phyloP scores from a whole-genome alignment of 30 jellyfish, hydroid and myxozoan species.

The Clytia hemisphaerica region DNA sequence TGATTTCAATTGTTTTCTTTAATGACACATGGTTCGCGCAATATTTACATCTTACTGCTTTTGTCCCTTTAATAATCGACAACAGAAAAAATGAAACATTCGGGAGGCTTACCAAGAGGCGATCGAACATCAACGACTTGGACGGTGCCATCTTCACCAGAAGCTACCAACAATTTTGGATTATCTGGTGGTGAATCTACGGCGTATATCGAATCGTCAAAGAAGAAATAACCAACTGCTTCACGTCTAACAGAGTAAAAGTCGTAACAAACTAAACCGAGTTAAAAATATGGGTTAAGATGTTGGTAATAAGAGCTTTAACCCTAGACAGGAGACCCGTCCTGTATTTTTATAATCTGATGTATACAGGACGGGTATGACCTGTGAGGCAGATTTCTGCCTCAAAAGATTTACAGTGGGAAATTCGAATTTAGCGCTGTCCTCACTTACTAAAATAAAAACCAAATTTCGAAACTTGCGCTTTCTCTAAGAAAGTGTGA shows the following conservation, averaged over 20 bases:
- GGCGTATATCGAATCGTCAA: constrained; percentile 86
- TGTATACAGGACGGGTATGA: neutral
- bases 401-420: too few relatives aligned
- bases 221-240: constrained; percentile 53
- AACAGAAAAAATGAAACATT: neutral
- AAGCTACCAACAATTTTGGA: constrained; percentile 51
- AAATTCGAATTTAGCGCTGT: too few relatives aligned
- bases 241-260: constrained; percentile 19
- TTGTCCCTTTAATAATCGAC: neutral
- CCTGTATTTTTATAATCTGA: neutral
- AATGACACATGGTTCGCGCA: too few relatives aligned
- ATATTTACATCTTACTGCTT: too few relatives aligned
- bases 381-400: neutral
- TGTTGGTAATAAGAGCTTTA: too few relatives aligned
- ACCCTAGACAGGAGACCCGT: too few relatives aligned
- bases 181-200: constrained; percentile 55
- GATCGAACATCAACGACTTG: constrained; percentile 75
- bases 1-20: too few relatives aligned
- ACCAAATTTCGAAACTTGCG: too few relatives aligned
- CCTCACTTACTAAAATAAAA: too few relatives aligned
- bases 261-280: neutral
- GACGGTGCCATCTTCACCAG: constrained; percentile 95
- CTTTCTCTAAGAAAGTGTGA: too few relatives aligned
- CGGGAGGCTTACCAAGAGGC: constrained; percentile 45
- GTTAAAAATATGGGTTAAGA: too few relatives aligned